Percentiles rank a stretch among this genome's conserved stretches.
phyloP scores from a whole-genome alignment of 2,888 invertebrate species.

The Atethmia centrago region DNA sequence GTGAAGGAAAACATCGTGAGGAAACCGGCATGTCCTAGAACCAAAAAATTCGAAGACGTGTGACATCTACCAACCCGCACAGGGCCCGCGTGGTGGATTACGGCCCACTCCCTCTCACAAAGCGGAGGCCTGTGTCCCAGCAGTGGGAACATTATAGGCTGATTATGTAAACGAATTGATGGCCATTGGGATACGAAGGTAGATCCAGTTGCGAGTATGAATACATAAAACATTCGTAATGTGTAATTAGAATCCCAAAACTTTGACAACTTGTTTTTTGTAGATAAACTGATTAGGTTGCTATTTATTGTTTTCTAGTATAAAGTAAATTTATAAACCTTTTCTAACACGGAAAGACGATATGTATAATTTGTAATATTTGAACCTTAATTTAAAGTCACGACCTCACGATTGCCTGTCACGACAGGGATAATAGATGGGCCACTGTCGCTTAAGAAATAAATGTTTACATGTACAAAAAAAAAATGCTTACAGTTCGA shows the following conservation, averaged over 20 bases:
- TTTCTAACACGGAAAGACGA: neutral
- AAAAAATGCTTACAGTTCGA: conserved; percentile 54
- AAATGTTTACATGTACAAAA: conserved; percentile 53
- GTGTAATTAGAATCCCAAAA: neutral
- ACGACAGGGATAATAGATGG: conserved; percentile 11
- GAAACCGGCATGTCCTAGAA: no score
- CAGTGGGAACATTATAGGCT: no score
- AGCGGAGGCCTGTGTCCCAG: no score
- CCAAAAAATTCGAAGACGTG: no score
- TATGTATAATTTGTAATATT: neutral
- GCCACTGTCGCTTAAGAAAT: conserved; percentile 40
- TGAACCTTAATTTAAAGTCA: conserved; percentile 13
- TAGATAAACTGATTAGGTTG: neutral
- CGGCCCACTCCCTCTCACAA: no score
- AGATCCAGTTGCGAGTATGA: neutral
- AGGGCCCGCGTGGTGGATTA: no score
- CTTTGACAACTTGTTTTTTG: neutral
- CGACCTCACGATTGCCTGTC: conserved; percentile 7
- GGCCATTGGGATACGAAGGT: neutral
- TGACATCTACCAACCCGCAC: no score
- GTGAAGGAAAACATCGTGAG: no score
- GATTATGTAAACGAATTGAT: no score
- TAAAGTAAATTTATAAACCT: neutral
- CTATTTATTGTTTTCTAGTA: neutral
- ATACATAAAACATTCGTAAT: neutral